Percentiles rank a stretch among this genome's conserved stretches.
Evolutionary conservation across 2,797 vertebrate species (phyloP).

Genomic region (Lepus townsendii): DNA sequence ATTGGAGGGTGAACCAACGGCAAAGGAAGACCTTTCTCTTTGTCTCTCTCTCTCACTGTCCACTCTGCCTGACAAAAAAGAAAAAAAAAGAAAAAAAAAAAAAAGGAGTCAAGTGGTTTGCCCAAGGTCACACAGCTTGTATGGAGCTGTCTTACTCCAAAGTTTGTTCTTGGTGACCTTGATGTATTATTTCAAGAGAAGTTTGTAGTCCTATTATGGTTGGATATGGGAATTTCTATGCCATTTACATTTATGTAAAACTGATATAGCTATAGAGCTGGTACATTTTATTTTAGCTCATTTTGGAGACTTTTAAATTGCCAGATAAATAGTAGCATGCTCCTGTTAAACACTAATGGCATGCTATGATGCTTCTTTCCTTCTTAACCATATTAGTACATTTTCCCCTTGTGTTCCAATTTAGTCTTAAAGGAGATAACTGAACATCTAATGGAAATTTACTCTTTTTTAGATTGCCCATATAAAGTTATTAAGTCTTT

Average conservation of each 20-base stretch:
- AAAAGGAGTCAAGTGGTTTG: background rate
- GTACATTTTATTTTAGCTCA: background rate
- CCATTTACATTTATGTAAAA: constrained; percentile 40
- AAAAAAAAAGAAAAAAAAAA: too few relatives aligned
- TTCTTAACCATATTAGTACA: background rate
- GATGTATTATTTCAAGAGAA: background rate
- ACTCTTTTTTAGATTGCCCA: constrained; percentile 22
- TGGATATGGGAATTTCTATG: background rate
- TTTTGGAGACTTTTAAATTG: constrained; percentile 37
- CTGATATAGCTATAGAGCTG: background rate
- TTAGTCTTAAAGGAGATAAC: constrained; percentile 7
- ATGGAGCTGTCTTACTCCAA: background rate
- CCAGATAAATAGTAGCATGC: background rate
- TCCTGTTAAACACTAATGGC: background rate
- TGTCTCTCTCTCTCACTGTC: too few relatives aligned
- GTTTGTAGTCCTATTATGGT: background rate
- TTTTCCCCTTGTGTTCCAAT: background rate
- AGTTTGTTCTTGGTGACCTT: background rate
- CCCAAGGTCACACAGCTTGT: background rate
- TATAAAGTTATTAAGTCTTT: constrained; percentile 10
- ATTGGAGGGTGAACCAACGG: too few relatives aligned
- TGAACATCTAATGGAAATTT: background rate
- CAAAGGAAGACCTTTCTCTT: too few relatives aligned
- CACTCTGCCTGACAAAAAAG: too few relatives aligned
- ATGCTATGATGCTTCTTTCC: background rate